These are phyloP conservation scores for Papilio elwesi DNA, from an alignment of 2,888 invertebrate genomes.

Conservation along the genomic window DNA sequence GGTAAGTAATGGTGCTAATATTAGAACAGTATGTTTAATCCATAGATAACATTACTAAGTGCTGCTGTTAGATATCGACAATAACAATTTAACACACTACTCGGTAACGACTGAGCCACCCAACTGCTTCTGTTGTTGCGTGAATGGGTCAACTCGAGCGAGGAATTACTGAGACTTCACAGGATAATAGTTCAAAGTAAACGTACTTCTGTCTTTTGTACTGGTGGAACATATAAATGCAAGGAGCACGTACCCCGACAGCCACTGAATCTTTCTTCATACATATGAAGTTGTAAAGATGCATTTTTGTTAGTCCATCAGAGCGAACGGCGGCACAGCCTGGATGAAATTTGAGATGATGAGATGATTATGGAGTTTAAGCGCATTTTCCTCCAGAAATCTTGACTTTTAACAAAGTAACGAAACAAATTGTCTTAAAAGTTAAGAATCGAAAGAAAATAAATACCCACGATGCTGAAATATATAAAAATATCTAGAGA, in stretches of 20 bases:
- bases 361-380: too few relatives aligned
- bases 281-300: too few relatives aligned
- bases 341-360: too few relatives aligned
- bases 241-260: background rate
- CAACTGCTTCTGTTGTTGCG: slow-evolving; percentile 4
- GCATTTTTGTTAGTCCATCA: too few relatives aligned
- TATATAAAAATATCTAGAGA: too few relatives aligned
- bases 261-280: background rate
- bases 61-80: background rate
- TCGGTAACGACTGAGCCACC: slow-evolving; percentile 1
- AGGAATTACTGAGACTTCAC: slow-evolving; percentile 10
- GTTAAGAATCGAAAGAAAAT: too few relatives aligned
- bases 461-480: too few relatives aligned
- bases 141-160: slow-evolving; percentile 18
- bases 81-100: slow-evolving; percentile 13
- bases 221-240: background rate
- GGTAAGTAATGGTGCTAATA: background rate
- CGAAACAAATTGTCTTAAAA: too few relatives aligned
- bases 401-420: too few relatives aligned
- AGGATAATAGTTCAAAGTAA: background rate
- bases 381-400: too few relatives aligned
- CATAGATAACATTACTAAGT: slow-evolving; percentile 3
- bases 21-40: slow-evolving; percentile 4
- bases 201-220: slow-evolving; percentile 1
- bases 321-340: too few relatives aligned